Conservation (phyloP, 92 coral and sea anemone species). For the Epizoanthus rinbou region DNA sequence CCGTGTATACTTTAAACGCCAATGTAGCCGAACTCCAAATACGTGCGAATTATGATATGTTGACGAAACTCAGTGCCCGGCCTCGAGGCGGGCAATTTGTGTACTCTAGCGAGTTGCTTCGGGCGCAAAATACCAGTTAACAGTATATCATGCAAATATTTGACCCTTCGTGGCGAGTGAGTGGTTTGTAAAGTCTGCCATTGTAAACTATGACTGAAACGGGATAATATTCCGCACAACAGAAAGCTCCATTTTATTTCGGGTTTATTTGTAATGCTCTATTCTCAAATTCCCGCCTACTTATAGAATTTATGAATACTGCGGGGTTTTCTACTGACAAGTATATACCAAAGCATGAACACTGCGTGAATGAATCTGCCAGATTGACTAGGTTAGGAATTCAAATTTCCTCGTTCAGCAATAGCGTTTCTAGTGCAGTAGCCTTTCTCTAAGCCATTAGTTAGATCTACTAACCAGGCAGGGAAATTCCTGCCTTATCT, state of each 20-base stretch:
- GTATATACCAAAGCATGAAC: neutral
- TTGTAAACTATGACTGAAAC: slow-evolving; percentile 60
- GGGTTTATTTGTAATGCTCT: neutral
- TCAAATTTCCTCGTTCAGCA: slow-evolving; percentile 26
- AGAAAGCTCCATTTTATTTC: neutral
- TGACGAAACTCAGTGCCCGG: slow-evolving; percentile 36
- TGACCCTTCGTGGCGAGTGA: slow-evolving; percentile 81
- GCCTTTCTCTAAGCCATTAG: slow-evolving; percentile 40
- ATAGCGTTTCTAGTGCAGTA: slow-evolving; percentile 21
- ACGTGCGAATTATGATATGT: slow-evolving; percentile 32
- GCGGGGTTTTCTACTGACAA: slow-evolving; percentile 3
- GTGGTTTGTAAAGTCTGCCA: slow-evolving; percentile 61
- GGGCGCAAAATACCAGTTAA: slow-evolving; percentile 68
- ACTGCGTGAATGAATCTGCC: slow-evolving; percentile 9
- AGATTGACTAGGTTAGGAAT: slow-evolving; percentile 9
- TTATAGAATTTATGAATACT: slow-evolving; percentile 30
- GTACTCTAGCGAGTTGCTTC: slow-evolving; percentile 53
- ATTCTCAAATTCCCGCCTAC: neutral
- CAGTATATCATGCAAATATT: slow-evolving; percentile 91
- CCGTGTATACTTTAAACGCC: slow-evolving; percentile 14
- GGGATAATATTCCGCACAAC: slow-evolving; percentile 9
- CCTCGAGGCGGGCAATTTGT: slow-evolving; percentile 47
- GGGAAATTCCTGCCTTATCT: slow-evolving; percentile 85
- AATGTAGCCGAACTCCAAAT: slow-evolving; percentile 36
- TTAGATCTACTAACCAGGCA: slow-evolving; percentile 17